Percentiles rank a stretch among this genome's conserved stretches.
Evolutionary conservation across 2,113 vertebrate species (phyloP).

Genomic region (Elachura formosa): DNA sequence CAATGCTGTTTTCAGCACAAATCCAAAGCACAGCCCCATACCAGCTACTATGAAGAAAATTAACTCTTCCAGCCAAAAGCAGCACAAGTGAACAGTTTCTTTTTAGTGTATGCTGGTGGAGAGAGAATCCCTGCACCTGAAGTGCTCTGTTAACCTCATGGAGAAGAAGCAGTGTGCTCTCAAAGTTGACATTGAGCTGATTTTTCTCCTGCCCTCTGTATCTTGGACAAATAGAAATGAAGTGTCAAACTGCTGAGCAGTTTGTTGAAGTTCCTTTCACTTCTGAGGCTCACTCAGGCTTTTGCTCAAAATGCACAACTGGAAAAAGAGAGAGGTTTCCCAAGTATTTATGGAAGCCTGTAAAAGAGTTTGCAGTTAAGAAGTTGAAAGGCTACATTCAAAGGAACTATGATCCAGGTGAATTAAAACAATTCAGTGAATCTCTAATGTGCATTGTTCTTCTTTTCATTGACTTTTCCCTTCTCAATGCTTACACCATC

Average conservation of each 20-base stretch:
- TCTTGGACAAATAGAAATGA: not conserved
- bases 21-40: not conserved
- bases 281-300: fast-evolving
- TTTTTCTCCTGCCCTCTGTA: not conserved
- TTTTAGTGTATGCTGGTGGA: not conserved
- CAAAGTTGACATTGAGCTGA: not conserved
- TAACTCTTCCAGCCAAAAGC: not conserved
- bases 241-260: not conserved
- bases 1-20: not conserved
- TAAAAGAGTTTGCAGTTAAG: not conserved
- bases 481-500: not conserved
- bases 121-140: not conserved
- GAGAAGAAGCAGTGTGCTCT: not conserved
- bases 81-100: not conserved
- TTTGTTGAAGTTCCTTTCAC: not conserved
- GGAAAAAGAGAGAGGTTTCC: not conserved
- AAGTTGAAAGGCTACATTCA: not conserved
- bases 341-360: not conserved
- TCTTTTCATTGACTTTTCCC: not conserved
- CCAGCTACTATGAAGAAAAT: not conserved
- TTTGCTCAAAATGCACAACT: not conserved
- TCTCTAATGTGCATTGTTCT: fast-evolving
- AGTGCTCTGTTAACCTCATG: not conserved
- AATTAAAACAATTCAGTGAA: not conserved
- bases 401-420: not conserved